phyloP scores from a whole-genome alignment of 2,797 vertebrate genomes.

The Psittacula derbiana region DNA sequence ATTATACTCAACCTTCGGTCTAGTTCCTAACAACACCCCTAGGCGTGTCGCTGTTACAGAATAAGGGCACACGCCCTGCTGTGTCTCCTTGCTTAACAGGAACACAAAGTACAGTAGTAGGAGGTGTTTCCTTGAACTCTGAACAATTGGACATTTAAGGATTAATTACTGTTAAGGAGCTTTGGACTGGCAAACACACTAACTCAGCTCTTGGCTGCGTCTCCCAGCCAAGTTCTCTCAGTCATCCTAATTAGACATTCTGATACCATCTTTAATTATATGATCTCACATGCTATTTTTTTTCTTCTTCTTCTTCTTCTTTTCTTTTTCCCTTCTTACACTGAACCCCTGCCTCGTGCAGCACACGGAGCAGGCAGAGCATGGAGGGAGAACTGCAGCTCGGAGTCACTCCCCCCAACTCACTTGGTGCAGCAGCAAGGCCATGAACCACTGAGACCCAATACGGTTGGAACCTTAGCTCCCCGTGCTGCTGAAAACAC shows the following conservation, averaged over 20 bases:
- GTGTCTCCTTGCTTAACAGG: conserved; percentile 79
- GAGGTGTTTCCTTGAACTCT: conserved; percentile 75
- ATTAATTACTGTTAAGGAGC: conserved; percentile 71
- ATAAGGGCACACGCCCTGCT: conserved; percentile 72
- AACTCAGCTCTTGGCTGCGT: conserved; percentile 65
- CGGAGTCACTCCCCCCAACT: fast-evolving
- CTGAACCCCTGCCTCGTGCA: not conserved
- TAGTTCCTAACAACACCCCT: conserved; percentile 72
- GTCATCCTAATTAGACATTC: conserved; percentile 67
- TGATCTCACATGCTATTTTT: conserved; percentile 54
- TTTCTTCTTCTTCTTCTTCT: not conserved
- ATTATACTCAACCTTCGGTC: conserved; percentile 76
- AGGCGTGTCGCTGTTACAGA: conserved; percentile 76
- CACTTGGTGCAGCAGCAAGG: not conserved
- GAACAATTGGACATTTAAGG: conserved; percentile 74
- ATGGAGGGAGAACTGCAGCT: not conserved
- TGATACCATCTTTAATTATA: conserved; percentile 71
- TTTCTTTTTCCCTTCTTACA: not conserved
- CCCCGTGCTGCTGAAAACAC: not conserved
- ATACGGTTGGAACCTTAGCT: not conserved
- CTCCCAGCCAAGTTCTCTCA: conserved; percentile 63
- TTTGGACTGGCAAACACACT: conserved; percentile 67
- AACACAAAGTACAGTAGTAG: conserved; percentile 73
- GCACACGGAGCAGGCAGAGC: fast-evolving
- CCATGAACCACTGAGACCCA: fast-evolving